Evolutionary conservation across 2,888 invertebrate species (phyloP), one percentile per base, ranked within the genome.

Genomic region (Agrotis clavis): DNA sequence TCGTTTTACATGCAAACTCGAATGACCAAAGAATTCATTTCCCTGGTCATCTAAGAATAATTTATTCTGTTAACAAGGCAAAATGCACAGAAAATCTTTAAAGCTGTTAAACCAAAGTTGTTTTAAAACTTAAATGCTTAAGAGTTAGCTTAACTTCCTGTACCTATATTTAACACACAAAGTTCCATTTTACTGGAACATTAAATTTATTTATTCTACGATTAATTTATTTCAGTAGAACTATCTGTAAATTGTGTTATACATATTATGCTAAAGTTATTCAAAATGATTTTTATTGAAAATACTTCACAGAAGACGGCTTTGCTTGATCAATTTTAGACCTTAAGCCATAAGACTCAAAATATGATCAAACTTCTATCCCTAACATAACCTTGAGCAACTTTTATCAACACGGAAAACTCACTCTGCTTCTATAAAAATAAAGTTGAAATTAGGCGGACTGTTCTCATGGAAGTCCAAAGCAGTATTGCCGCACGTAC

Each of bases 401-500:
- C 19, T 47, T 67, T 19, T 66, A 62, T 47, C 30, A 25, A 54
- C 59, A 57, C 19, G 14, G 18, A 74, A 84, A 83, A 74, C 47
- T 64, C 35, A 66, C 70, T 79, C 48, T 77, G 6, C 3, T 11
- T 1, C 16, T 4, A 59, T 57, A 65, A 77, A 64, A 66, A 82
- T 77, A 85, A 77, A 73, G 85, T 77, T 60, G 21, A 85, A 60
- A 63, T 77, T 85, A 64, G 70, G 21, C 67, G 51, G n/a, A 59
- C 48, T 54, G 21, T 66, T 68, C 75, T 61, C 57, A 51, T 54
- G 69, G 63, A 51, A 78, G 66, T 73, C 57, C 77, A 69, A 61
- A 79, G 67, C 71, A 74, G 74, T 85, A 83, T 73, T 77, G 81
- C 84, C 74, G 85, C 85, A 83, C 79, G 85, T 83, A 85, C 81